phyloP scores from a whole-genome alignment of 2,888 invertebrate genomes.

The Rosalia funebris region DNA sequence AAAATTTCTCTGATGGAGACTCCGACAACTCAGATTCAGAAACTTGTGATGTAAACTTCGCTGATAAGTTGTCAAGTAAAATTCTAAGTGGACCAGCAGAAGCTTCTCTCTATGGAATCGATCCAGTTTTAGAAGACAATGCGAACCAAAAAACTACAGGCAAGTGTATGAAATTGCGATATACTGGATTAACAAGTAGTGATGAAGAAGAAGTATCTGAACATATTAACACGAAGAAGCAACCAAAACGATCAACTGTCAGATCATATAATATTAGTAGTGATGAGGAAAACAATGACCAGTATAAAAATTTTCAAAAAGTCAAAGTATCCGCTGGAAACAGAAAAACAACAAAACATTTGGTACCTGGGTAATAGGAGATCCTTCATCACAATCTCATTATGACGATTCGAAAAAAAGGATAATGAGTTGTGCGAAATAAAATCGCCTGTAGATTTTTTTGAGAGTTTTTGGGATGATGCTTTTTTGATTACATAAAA shows the following conservation, averaged over 20 bases:
- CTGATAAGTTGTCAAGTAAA: conserved; percentile 6
- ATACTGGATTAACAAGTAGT: background rate
- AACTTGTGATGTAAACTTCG: no score
- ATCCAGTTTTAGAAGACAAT: conserved; percentile 1
- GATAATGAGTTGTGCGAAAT: background rate
- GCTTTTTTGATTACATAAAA: background rate
- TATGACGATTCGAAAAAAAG: background rate
- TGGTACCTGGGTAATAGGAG: background rate
- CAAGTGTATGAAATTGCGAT: background rate
- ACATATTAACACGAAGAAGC: background rate
- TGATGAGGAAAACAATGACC: conserved; percentile 2
- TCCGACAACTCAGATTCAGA: conserved; percentile 4
- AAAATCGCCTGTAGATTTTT: background rate
- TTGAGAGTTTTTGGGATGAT: background rate
- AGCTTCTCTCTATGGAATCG: conserved; percentile 1
- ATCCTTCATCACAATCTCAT: background rate
- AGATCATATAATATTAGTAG: conserved; percentile 4
- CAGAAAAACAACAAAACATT: background rate
- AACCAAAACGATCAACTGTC: background rate
- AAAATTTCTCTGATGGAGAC: conserved; percentile 5
- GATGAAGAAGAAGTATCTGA: conserved; percentile 4
- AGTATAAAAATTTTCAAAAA: conserved; percentile 1
- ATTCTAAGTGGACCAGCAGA: background rate
- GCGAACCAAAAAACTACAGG: background rate
- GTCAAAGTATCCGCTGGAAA: background rate